Percentiles rank a stretch among this genome's conserved stretches.
Evolutionary conservation across 2,797 vertebrate species (phyloP).

Genomic region (Sebastes jordani): DNA sequence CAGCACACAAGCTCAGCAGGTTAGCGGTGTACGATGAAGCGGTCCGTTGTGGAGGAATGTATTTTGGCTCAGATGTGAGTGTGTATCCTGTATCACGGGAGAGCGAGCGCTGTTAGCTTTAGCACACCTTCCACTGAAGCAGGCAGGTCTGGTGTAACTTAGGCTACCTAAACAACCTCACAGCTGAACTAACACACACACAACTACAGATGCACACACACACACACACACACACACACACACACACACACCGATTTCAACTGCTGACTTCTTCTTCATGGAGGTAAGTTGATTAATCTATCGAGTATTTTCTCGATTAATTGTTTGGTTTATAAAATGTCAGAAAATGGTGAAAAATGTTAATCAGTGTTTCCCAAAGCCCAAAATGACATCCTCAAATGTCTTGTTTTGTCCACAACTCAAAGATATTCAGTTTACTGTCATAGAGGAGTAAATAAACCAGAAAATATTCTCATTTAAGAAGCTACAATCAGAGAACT

Average conservation of each 20-base stretch:
- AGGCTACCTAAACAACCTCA: constrained; percentile 67
- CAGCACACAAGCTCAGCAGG: constrained; percentile 18
- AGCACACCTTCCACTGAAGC: constrained; percentile 56
- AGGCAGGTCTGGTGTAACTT: constrained; percentile 45
- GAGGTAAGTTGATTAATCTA: neutral
- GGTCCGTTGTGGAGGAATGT: constrained; percentile 67
- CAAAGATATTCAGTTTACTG: too few relatives aligned
- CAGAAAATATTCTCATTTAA: too few relatives aligned
- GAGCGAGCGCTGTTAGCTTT: constrained; percentile 53
- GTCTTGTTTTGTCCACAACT: too few relatives aligned
- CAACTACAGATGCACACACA: neutral
- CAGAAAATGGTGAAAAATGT: too few relatives aligned
- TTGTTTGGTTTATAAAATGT: too few relatives aligned
- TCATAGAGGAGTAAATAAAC: too few relatives aligned
- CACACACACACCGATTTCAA: neutral
- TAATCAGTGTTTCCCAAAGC: accelerated
- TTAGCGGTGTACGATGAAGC: constrained; percentile 44
- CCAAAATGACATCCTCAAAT: too few relatives aligned
- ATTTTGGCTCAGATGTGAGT: constrained; percentile 52
- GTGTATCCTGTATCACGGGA: constrained; percentile 48
- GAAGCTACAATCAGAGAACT: too few relatives aligned
- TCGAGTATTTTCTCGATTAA: too few relatives aligned
- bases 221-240: constrained; percentile 2
- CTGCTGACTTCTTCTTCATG: constrained; percentile 4
- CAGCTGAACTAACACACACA: constrained; percentile 67